A percentile compares a stretch with the other conserved stretches of the same genome.
Evolutionary conservation across 2,888 invertebrate species (phyloP).

Genomic region (Heliconius ethilla): DNA sequence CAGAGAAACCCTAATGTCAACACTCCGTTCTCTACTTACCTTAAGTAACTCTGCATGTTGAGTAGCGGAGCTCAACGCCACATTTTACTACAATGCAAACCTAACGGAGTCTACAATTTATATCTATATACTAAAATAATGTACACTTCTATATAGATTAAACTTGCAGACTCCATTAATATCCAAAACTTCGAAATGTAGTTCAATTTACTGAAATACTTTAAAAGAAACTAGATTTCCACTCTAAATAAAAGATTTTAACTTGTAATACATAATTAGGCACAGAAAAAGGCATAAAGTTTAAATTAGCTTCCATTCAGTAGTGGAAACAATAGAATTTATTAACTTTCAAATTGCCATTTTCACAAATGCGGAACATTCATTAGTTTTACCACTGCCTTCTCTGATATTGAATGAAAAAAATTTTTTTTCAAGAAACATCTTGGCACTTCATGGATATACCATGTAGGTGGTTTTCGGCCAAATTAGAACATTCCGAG

Average conservation of each 20-base stretch:
- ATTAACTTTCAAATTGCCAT: conserved; percentile 26
- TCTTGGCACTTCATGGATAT: no score
- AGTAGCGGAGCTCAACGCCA: not conserved
- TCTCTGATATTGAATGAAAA: conserved; percentile 2
- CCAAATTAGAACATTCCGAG: no score
- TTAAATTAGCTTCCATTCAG: conserved; percentile 25
- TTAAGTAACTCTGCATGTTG: not conserved
- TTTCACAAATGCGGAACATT: conserved; percentile 24
- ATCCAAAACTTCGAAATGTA: not conserved
- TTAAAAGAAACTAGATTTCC: not conserved
- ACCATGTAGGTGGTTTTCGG: no score
- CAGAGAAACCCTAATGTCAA: no score
- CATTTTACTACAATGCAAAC: not conserved
- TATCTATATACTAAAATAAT: not conserved
- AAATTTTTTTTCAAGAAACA: not conserved
- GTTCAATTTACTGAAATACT: not conserved
- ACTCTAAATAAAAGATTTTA: not conserved
- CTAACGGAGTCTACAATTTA: not conserved
- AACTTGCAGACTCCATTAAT: not conserved
- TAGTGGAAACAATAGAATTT: conserved; percentile 19
- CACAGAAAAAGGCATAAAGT: conserved; percentile 5
- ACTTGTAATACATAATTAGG: conserved; percentile 5
- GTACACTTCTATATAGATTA: not conserved
- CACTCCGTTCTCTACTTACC: not conserved
- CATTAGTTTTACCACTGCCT: conserved; percentile 16